Conservation (phyloP, 2,113 vertebrate genomes). For the Globicephala melas region DNA sequence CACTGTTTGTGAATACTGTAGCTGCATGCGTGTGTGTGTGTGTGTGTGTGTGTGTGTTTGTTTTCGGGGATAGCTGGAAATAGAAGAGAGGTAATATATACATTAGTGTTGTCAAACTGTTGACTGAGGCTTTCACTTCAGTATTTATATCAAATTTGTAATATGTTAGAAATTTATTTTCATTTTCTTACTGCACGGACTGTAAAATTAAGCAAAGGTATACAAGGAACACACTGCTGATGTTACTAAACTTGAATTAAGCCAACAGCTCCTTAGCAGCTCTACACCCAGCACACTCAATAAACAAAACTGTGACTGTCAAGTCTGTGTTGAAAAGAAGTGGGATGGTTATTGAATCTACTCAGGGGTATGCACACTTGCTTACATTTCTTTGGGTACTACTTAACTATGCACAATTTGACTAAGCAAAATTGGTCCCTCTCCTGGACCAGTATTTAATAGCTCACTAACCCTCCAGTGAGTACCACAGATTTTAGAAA, state of each 20-base stretch:
- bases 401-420: not conserved
- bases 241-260: not conserved
- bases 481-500: not conserved
- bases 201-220: not conserved
- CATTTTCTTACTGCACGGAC: not conserved
- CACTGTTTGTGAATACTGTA: not conserved
- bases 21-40: not conserved
- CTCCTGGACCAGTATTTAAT: not conserved
- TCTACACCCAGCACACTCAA: not conserved
- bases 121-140: constrained; percentile 23
- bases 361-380: not conserved
- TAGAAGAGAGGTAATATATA: not conserved
- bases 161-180: not conserved
- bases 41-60: not conserved
- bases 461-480: not conserved
- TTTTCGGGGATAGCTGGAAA: not conserved
- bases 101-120: not conserved
- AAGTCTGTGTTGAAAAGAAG: not conserved
- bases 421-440: not conserved
- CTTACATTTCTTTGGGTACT: not conserved
- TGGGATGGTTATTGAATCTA: not conserved
- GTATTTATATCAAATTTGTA: not conserved
- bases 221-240: not conserved
- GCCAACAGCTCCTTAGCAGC: not conserved
- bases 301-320: not conserved